phyloP scores from a whole-genome alignment of 2,888 invertebrate genomes.

The Sinotaia quadrata region DNA sequence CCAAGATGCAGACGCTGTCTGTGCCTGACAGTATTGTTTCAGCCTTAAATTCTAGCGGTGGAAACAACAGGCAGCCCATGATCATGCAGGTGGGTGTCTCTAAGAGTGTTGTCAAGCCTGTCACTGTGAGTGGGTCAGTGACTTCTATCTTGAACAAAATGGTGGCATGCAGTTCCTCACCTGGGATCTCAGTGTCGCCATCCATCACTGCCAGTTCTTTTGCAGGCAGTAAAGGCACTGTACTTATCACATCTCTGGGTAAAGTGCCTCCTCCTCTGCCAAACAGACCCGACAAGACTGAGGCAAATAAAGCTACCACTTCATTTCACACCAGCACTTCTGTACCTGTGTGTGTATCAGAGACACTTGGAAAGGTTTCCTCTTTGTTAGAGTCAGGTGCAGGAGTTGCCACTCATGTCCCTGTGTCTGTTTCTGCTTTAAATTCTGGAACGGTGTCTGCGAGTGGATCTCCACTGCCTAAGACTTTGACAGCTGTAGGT shows the following conservation, averaged over 20 bases:
- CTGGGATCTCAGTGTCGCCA: slow-evolving; percentile 11
- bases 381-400: slow-evolving; percentile 59
- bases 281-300: background rate
- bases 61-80: slow-evolving; percentile 9
- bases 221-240: slow-evolving; percentile 4
- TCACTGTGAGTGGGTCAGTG: slow-evolving; percentile 6
- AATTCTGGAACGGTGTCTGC: slow-evolving; percentile 15
- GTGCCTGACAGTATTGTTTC: too few species aligned
- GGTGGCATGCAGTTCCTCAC: slow-evolving; percentile 13
- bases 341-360: slow-evolving; percentile 23
- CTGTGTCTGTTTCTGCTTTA: background rate
- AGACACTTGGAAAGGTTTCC: slow-evolving; percentile 61
- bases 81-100: slow-evolving; percentile 31
- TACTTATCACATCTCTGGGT: slow-evolving; percentile 20
- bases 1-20: background rate
- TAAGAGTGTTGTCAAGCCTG: slow-evolving; percentile 30
- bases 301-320: background rate
- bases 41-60: too few species aligned
- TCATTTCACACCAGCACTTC: background rate
- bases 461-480: background rate
- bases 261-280: background rate
- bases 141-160: slow-evolving; percentile 16
- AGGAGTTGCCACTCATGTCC: slow-evolving; percentile 30
- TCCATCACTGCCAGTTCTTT: slow-evolving; percentile 7
- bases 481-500: background rate